Conservation (phyloP, 1,140 invertebrate genomes). For the Pissodes strobi region DNA sequence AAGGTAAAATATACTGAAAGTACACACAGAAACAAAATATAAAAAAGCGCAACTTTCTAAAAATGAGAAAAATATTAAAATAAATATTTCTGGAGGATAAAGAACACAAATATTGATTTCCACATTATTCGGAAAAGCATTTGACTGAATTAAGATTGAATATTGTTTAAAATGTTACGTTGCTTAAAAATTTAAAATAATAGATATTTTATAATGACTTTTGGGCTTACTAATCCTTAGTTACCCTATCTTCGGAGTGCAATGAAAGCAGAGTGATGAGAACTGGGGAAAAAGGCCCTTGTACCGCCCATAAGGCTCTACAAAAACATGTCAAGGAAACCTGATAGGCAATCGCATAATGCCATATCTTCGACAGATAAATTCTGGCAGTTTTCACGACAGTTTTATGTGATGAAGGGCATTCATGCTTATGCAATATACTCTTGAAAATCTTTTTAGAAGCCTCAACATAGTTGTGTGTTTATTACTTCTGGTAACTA, state of each 20-base stretch:
- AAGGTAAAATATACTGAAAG: no score
- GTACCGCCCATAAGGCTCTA: background rate
- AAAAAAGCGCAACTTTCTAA: no score
- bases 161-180: no score
- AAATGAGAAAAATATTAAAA: no score
- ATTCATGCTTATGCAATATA: background rate
- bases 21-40: no score
- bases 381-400: background rate
- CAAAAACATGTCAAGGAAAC: background rate
- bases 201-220: no score
- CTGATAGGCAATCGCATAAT: conserved; percentile 1
- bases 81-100: no score
- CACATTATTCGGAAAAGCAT: no score
- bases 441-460: background rate
- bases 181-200: no score
- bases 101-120: no score
- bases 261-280: background rate
- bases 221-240: no score
- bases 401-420: background rate
- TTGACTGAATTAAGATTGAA: no score
- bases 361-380: background rate
- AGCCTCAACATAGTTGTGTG: background rate
- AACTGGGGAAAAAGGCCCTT: background rate
- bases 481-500: background rate
- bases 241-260: background rate